phyloP scores from a whole-genome alignment of 2,888 invertebrate genomes.

The Antheraea assamensis region DNA sequence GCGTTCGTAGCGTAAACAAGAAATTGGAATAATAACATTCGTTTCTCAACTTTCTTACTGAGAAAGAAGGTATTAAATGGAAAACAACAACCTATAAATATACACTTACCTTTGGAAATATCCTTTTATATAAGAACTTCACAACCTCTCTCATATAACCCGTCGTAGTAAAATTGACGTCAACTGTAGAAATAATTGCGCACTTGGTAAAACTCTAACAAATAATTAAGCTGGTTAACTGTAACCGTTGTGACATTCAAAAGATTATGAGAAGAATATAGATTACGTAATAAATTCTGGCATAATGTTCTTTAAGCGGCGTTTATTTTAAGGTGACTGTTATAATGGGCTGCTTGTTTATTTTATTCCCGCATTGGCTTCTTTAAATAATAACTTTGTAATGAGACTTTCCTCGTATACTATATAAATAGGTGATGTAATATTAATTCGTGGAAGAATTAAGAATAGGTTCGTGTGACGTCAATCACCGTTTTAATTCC shows the following conservation, averaged over 20 bases:
- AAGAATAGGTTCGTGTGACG: neutral
- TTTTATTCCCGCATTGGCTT: slow-evolving; percentile 10
- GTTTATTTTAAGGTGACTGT: slow-evolving; percentile 40
- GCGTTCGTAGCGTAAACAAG: neutral
- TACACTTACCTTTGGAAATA: neutral
- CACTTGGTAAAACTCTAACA: neutral
- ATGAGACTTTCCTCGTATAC: slow-evolving; percentile 5
- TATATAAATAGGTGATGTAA: neutral
- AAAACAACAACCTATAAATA: neutral
- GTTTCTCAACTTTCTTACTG: neutral
- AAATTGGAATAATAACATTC: neutral
- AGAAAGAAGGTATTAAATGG: neutral
- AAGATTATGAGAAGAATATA: slow-evolving; percentile 44
- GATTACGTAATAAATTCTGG: slow-evolving; percentile 45
- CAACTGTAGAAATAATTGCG: neutral
- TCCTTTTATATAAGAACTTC: neutral
- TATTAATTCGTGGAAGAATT: neutral
- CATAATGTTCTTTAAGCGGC: slow-evolving; percentile 34
- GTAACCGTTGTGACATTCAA: neutral
- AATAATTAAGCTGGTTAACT: neutral
- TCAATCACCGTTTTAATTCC: neutral
- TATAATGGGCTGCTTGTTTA: slow-evolving; percentile 25
- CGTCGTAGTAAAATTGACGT: neutral
- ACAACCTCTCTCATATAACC: neutral
- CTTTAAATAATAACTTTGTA: slow-evolving; percentile 9